Evolutionary conservation across 2,888 invertebrate species (phyloP), one percentile per base, ranked within the genome.

Genomic region (Anthophora plumipes): DNA sequence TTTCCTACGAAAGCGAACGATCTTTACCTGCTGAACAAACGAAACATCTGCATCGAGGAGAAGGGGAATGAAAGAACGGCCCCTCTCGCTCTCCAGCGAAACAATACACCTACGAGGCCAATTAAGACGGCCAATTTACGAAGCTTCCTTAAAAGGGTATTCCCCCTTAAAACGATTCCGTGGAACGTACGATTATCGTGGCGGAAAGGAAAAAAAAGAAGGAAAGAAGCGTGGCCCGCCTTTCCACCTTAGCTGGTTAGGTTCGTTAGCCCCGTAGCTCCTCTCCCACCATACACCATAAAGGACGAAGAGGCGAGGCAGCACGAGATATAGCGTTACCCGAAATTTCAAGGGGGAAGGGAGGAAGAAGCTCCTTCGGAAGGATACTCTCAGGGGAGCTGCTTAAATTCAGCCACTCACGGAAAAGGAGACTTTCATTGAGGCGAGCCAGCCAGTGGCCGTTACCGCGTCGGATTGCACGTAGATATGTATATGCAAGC

Each of bases 361-460:
- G 48, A 17, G n/a, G 43, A 43, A 11, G 4, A 25, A 57, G 12
- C 48, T 22, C 69, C 52, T 52, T 43, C 2, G 60, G 55, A 41
- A 39, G 22, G 68, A 48, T 6, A 20, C n/a, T 64, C 72, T 22
- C 67, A 39, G 5, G 82, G 69, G 78, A 73, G 60, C 76, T 74
- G 81, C 64, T 88, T 80, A 77, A 88, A 88, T 85, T 85, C 71
- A 84, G 72, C 60, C 55, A 74, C 85, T 81, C 86, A 76, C 73
- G 77, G 69, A 77, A 83, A n/a, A 84, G 81, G 84, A 86, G 86
- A 86, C 82, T 89, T 84, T 85, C 86, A 77, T 87, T 79, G 88
- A 76, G 80, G 73, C 75, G 68, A 82, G 76, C 64, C 80, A 80
- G 81, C 73, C 82, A 77, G 70, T 74, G 78, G 61, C 82, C 75